Evolutionary conservation across 1,140 invertebrate species (phyloP), one percentile per base, ranked within the genome.

Genomic region (Calliphora vicina): DNA sequence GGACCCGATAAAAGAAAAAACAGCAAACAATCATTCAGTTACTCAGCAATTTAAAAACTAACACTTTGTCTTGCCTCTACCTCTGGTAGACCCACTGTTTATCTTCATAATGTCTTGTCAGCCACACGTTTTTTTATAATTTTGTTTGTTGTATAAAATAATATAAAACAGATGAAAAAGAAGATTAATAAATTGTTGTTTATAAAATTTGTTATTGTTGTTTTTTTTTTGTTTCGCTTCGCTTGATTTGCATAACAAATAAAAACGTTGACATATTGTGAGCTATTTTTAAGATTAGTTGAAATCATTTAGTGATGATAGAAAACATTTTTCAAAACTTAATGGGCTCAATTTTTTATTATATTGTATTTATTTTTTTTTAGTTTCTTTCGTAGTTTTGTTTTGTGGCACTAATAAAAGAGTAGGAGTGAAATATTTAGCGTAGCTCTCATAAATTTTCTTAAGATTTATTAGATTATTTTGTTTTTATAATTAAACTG

Each of bases 191-290:
- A 78, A 23, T 45, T 50, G 2, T 67, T 67, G 10, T 25, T n/a
- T 67, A 23, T 50, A 10, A 67, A 12, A 23, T 67, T 67, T 23
- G n/a, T 67, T 67, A 67, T 67, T 23, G 61, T 67, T 42, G n/a
- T 76, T 13, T 35, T 76, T 29, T 29, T 29, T 74, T 23, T 78
- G n/a, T 20, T 78, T 78, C 74, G 42, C 43, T 43, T 78, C 42
- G 74, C 74, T 78, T 78, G 74, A 78, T 78, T 78, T 78, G 74
- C 74, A 78, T 78, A 78, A 78, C 74, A 78, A 78, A 78, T 78
- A 78, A 78, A 78, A 78, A 78, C 74, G 74, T 78, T 78, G 74
- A 78, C 74, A 78, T 78, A 78, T 78, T 78, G 74, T 78, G 74
- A 78, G 74, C 74, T 78, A 78, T 78, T 78, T 78, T 78, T 78